Base-by-base conservation (phyloP, 2,888 invertebrate species). In the Linnaemya vulpina region DNA sequence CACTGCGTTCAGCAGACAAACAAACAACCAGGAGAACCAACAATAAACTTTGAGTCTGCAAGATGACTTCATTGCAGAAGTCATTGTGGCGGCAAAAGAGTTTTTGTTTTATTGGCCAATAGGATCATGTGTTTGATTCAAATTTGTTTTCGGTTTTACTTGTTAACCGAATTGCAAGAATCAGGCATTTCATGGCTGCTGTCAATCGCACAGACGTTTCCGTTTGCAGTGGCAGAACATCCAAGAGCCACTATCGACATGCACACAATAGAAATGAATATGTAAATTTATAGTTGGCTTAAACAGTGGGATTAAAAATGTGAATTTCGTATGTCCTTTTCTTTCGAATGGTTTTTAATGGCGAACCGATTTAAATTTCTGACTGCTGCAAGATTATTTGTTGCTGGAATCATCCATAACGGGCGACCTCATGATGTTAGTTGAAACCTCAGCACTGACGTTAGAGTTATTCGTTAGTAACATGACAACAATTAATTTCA, bases 31-130 rank as follows among this genome's bases (percentile, higher is more conserved):
- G 15, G 38, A 35, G 49, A 22, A 55, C n/a, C 1, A 30, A 30
- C 40, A 53, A 63, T 63, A 71, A 43, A 79, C 55, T 67, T 67
- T 22, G 68, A 68, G 40, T 38, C 25, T 9, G 40, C 46, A 65
- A 68, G 35, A 71, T 81, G 81, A 75, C 70, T 80, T 81, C 81
- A 86, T 84, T 81, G 81, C 86, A 78, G 86, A 53, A 81, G 86
- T 81, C 84, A 86, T 78, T 86, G 84, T 81, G 86, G 83, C 81
- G 84, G 74, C 83, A 84, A 77, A 84, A 78, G 65, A 70, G 78
- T 70, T 75, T 78, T 62, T 80, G 17, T 68, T 76, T 82, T 82
- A 81, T 86, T 86, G 80, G 63, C 65, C 80, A 77, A 53, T n/a
- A 68, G 74, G 20, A 78, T 46, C 78, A 63, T 62, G 75, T 75